Percentiles rank a stretch among this genome's conserved stretches.
These are phyloP conservation scores for Campylomormyrus numenius DNA, from an alignment of 2,113 vertebrate species.

Conservation along the genomic window DNA sequence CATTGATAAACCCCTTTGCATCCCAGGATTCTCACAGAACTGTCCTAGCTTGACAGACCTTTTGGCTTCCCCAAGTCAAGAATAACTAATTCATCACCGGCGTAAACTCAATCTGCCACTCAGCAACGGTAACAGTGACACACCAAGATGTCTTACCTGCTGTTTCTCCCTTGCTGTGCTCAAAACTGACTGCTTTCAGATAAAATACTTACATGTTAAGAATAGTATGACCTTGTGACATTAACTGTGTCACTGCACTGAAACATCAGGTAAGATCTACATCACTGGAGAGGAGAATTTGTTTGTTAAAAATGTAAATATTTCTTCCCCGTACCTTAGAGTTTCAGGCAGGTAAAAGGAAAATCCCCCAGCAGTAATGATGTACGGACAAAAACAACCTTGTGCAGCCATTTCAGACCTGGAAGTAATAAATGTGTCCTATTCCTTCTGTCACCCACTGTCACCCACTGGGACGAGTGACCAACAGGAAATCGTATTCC, in stretches of 20 bases:
- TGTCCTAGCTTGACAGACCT: not conserved
- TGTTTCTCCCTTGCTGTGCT: not conserved
- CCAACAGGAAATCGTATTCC: not conserved
- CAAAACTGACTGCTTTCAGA: not conserved
- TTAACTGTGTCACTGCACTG: not conserved
- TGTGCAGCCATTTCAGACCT: not conserved
- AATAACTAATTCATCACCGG: not conserved
- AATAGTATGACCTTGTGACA: not conserved
- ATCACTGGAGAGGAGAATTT: not conserved
- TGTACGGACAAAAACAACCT: not conserved
- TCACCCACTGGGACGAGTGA: not conserved
- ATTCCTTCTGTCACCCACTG: not conserved
- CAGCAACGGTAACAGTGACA: not conserved
- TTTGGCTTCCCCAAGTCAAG: not conserved
- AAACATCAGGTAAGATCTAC: not conserved
- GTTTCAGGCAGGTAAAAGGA: not conserved
- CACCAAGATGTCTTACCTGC: not conserved
- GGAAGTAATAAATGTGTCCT: not conserved
- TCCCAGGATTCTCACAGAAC: not conserved
- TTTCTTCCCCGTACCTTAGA: not conserved
- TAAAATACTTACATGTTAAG: not conserved
- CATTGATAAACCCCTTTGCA: not conserved
- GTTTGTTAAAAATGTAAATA: not conserved
- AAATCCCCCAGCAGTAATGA: not conserved
- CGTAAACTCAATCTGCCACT: not conserved